Base-by-base conservation (phyloP, 2,888 invertebrate species). In the Petrophora chlorosata region DNA sequence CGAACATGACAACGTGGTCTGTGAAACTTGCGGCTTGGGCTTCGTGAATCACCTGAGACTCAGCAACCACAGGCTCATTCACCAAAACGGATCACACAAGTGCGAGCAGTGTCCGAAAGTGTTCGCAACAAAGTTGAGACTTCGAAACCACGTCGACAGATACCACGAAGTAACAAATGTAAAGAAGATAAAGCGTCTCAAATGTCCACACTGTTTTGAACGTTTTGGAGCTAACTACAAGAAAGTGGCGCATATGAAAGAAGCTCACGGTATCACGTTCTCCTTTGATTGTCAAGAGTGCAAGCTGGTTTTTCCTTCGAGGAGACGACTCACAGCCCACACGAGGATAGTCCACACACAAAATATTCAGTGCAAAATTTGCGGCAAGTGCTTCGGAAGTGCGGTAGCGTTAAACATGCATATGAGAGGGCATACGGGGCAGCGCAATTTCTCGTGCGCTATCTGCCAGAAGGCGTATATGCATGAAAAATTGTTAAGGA, bases 121-220 rank as follows among this genome's bases (percentile, higher is more conserved):
- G 0, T 88, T 85, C 47, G 70, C 72, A 0, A 87, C 87, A 0
- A 86, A 84, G 58, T 47, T 85, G n/a, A 89, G 86, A 42, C 55
- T 88, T 1, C 68, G 85, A 0, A 85, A 88, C 46, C 88, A 88
- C 32, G 34, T 79, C 5, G 74, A 76, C 35, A 86, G 83, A 41
- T 84, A 76, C 23, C 88, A 88, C 10, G 85, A 86, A 56, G 68
- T 77, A 0, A 68, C 72, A 0, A 85, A 85, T 40, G 63, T 74
- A 0, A 87, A 86, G 54, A 83, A 80, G 32, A 70, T 72, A 3
- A 85, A 80, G 23, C 87, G 84, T 0, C 48, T 85, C 7, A 88
- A 87, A 68, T 89, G 89, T 51, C 82, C 88, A 0, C 86, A 84
- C 44, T 89, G 89, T 26, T 71, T 85, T 42, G 86, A 88, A 57